Conservation (phyloP, 1,140 invertebrate species). For the Eumeta japonica region DNA sequence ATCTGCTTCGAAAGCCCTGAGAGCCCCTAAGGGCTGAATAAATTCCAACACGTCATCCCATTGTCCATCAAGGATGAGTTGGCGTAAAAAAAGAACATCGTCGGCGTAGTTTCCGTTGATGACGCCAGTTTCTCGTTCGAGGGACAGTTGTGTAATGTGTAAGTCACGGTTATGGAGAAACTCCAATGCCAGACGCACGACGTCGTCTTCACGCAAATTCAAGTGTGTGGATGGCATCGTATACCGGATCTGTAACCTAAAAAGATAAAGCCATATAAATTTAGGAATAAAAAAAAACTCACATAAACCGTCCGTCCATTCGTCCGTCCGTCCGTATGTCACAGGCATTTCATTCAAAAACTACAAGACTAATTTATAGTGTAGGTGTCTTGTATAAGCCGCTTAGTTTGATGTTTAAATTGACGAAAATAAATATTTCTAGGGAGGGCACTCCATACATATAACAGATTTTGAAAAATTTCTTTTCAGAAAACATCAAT, state of each 20-base stretch:
- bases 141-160: conserved; percentile 85
- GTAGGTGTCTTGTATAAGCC: no score
- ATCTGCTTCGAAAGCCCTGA: conserved; percentile 76
- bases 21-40: conserved; percentile 87
- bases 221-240: conserved; percentile 79
- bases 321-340: no score
- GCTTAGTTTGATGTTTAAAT: no score
- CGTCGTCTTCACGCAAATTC: conserved; percentile 85
- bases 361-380: no score
- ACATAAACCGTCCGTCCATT: no score
- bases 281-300: conserved; percentile 17
- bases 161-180: conserved; percentile 89
- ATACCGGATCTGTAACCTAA: no score
- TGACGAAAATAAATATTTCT: no score
- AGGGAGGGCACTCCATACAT: no score
- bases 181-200: conserved; percentile 86
- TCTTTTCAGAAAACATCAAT: no score
- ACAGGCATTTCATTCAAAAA: no score
- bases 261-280: no score
- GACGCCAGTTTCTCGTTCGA: conserved; percentile 93
- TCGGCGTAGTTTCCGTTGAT: conserved; percentile 91
- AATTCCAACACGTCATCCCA: conserved; percentile 98
- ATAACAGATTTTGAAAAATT: no score
- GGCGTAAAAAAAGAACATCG: conserved; percentile 90
- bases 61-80: conserved; percentile 93